Base-by-base conservation (phyloP, 92 coral and sea anemone species). In the Isaurus tuberculatus region DNA sequence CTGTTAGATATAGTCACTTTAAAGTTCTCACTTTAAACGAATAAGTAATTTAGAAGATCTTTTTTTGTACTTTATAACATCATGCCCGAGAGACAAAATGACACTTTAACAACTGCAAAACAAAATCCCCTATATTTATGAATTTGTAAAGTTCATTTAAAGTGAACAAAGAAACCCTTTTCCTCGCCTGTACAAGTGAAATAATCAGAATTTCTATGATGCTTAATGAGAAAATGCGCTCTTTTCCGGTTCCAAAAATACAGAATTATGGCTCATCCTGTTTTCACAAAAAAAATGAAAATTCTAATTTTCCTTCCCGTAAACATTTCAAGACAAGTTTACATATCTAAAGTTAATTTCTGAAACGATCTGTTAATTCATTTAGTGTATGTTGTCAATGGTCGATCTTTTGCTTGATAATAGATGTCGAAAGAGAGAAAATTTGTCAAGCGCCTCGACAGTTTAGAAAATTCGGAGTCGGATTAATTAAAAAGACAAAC, bases 191-290 rank as follows among this genome's bases (percentile, higher is more conserved):
- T 29, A 8, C 34, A 58, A 42, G 69, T 46, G 36, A 7, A 30
- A 34, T 77, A 77, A 77, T 77, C 67, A 77, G 82, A 77, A 77
- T 77, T 77, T 77, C 82, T 77, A 61, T 55, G 82, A 57, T 30
- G 33, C 70, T 77, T 77, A 77, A 77, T 77, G 70, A 77, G 82
- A 77, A 75, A 77, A 77, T 67, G 58, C 70, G 82, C 55, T 77
- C 82, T 36, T 77, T 77, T 77, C 82, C 82, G 82, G 82, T 77
- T 27, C 51, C 82, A 23, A 77, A 37, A 77, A 77, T 34, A 57
- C 49, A 58, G 70, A 74, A 53, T 57, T 77, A 57, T 77, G 31
- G 55, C 51, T 40, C 82, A 77, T 77, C 82, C 82, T 77, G 82
- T 77, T 77, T 77, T 77, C 82, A 77, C 58, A 77, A 77, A 77